These are phyloP conservation scores for Phymastichus coffea DNA, from an alignment of 1,140 invertebrate species.

Conservation along the genomic window DNA sequence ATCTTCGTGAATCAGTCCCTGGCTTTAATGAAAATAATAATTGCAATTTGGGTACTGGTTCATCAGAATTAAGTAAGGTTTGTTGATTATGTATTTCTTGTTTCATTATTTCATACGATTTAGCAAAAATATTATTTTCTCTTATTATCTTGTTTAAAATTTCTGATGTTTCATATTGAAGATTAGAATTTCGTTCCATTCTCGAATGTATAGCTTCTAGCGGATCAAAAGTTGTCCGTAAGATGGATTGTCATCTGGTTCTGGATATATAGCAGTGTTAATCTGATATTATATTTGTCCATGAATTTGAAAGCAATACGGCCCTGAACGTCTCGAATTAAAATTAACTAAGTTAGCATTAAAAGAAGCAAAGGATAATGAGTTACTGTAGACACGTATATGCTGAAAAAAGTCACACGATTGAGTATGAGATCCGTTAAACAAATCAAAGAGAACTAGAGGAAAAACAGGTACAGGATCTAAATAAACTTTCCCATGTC, in stretches of 20 bases:
- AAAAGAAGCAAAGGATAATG: conserved; percentile 26
- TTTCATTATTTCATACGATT: too few species aligned
- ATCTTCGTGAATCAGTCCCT: conserved; percentile 24
- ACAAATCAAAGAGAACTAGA: conserved; percentile 14
- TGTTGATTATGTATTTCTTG: conserved; percentile 18
- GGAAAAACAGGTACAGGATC: conserved; percentile 9
- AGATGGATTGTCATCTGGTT: not conserved
- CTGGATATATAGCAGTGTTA: conserved; percentile 15
- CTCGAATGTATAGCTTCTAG: conserved; percentile 13
- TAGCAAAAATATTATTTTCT: too few species aligned
- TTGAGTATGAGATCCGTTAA: conserved; percentile 17
- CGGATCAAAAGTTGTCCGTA: conserved; percentile 23
- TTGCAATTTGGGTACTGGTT: conserved; percentile 16
- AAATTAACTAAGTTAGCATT: conserved; percentile 28
- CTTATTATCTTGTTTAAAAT: too few species aligned
- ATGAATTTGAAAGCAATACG: conserved; percentile 24
- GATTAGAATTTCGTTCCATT: conserved; percentile 2
- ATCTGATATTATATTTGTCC: conserved; percentile 11
- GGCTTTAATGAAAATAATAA: too few species aligned
- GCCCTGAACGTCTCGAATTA: not conserved
- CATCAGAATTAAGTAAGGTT: not conserved
- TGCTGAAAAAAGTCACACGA: conserved; percentile 13
- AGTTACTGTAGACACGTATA: conserved; percentile 16
- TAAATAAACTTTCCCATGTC: conserved; percentile 18
- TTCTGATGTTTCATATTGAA: conserved; percentile 12